These are phyloP conservation scores for Brienomyrus longianalis DNA, from an alignment of 2,113 vertebrate genomes.

Conservation along the genomic window DNA sequence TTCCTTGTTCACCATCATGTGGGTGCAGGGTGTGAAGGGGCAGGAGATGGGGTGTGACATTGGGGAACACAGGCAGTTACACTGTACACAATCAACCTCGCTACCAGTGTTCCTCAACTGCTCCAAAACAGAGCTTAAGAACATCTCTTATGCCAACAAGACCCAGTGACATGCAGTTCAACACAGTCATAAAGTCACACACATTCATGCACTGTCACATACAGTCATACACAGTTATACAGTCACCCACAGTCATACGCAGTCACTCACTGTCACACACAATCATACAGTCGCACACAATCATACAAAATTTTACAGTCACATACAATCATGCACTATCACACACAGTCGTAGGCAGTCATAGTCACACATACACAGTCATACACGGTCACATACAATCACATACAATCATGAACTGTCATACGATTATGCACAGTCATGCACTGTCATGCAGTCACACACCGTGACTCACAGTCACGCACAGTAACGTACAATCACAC, in stretches of 20 bases:
- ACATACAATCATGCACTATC: not conserved
- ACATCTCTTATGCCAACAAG: not conserved
- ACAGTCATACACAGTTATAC: not conserved
- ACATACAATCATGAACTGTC: constrained; percentile 44
- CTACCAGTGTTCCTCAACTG: not conserved
- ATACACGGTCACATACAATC: constrained; percentile 43
- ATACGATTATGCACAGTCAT: constrained; percentile 33
- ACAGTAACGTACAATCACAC: not conserved
- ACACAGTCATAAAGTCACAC: not conserved
- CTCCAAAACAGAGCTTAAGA: not conserved
- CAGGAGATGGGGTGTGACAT: constrained; percentile 61
- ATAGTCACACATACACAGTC: not conserved
- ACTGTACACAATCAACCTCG: not conserved
- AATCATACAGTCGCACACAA: not conserved
- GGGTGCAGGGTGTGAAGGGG: constrained; percentile 58
- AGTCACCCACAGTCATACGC: not conserved
- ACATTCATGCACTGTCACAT: constrained; percentile 28
- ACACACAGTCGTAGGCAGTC: constrained; percentile 33
- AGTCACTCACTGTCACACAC: not conserved
- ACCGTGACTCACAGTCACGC: not conserved
- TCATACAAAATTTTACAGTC: not conserved
- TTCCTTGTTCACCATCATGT: constrained; percentile 66
- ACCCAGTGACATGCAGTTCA: constrained; percentile 24
- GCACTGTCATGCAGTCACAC: too few species aligned
- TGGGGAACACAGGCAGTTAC: not conserved